A percentile compares a stretch with the other conserved stretches of the same genome.
phyloP scores from a whole-genome alignment of 2,888 invertebrate genomes.

The Synanthedon vespiformis region DNA sequence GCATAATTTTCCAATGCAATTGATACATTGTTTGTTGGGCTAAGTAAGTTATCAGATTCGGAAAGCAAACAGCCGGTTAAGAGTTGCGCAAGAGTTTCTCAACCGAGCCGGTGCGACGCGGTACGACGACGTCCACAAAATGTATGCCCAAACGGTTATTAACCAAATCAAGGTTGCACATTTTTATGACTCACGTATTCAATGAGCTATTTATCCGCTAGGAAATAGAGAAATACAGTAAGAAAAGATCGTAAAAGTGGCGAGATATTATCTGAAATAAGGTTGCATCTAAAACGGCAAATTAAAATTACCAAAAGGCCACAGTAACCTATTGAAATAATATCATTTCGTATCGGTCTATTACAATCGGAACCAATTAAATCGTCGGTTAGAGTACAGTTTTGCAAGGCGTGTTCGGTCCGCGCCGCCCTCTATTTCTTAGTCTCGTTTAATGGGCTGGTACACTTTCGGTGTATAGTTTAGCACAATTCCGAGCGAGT shows the following conservation, averaged over 20 bases:
- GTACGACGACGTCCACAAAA: conserved; percentile 11
- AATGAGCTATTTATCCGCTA: conserved; percentile 22
- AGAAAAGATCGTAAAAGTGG: background rate
- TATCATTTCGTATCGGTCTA: conserved; percentile 18
- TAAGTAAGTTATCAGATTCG: conserved; percentile 21
- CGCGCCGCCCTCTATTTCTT: conserved; percentile 3
- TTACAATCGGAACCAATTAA: conserved; percentile 42
- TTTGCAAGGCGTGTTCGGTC: conserved; percentile 19
- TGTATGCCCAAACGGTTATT: conserved; percentile 18
- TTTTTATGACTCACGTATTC: conserved; percentile 27
- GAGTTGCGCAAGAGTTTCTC: conserved; percentile 32
- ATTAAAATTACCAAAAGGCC: conserved; percentile 17
- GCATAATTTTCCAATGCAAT: conserved; percentile 3
- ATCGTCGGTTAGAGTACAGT: conserved; percentile 23
- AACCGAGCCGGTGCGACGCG: conserved; percentile 13
- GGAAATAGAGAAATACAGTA: conserved; percentile 1
- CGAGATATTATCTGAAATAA: background rate
- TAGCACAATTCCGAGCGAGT: conserved; percentile 28
- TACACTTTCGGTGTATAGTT: conserved; percentile 28
- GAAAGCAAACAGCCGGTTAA: conserved; percentile 20
- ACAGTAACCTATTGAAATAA: conserved; percentile 28
- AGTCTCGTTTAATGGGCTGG: conserved; percentile 13
- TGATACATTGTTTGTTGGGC: conserved; percentile 6
- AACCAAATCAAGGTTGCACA: conserved; percentile 32
- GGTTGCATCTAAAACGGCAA: conserved; percentile 1